Evolutionary conservation across 2,113 vertebrate species (phyloP).

Genomic region (Danionella cerebrum): DNA sequence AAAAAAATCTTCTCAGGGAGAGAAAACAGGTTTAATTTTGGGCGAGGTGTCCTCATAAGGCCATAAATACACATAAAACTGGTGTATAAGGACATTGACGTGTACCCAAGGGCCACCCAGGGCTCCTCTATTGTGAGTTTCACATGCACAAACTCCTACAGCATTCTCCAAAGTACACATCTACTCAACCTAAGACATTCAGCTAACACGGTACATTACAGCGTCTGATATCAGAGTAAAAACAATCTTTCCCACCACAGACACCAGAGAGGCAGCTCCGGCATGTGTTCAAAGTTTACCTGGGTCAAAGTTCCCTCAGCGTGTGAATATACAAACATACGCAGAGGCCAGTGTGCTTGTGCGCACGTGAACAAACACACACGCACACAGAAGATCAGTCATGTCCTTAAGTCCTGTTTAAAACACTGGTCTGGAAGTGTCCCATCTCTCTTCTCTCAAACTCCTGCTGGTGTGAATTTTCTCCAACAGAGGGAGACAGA

Average conservation of each 20-base stretch:
- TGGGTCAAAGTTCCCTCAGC: constrained; percentile 33
- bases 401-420: constrained; percentile 16
- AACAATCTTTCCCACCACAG: constrained; percentile 19
- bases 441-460: constrained; percentile 13
- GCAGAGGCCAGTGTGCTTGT: background rate
- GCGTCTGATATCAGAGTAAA: constrained; percentile 34
- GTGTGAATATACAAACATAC: constrained; percentile 27
- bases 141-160: constrained; percentile 43
- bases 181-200: constrained; percentile 37
- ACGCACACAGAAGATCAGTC: constrained; percentile 34
- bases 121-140: constrained; percentile 31
- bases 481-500: constrained; percentile 40
- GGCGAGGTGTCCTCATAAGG: constrained; percentile 11
- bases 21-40: no score
- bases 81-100: constrained; percentile 1
- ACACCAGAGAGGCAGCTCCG: constrained; percentile 3
- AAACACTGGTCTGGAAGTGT: constrained; percentile 23
- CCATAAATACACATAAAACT: constrained; percentile 21
- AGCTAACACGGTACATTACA: constrained; percentile 40
- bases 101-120: constrained; percentile 23
- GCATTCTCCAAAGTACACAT: constrained; percentile 37
- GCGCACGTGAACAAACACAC: constrained; percentile 36
- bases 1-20: no score
- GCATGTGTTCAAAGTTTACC: constrained; percentile 31
- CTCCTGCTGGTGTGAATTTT: constrained; percentile 22